Evolutionary conservation across 2,888 invertebrate genomes (phyloP), one percentile per base, ranked within the genome.

Genomic region (Busseola fusca): DNA sequence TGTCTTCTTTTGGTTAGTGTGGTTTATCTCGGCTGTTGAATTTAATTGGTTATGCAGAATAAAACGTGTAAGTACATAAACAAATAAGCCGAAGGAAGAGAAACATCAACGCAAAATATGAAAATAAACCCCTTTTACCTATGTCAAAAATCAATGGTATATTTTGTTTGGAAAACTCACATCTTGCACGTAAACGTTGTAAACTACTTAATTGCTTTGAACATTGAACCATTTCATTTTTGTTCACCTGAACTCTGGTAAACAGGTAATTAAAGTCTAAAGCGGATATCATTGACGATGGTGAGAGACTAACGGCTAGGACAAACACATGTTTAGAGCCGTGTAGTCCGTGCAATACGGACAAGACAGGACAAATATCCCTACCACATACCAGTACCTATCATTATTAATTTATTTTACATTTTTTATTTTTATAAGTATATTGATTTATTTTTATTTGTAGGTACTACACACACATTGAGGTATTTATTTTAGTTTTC

Each of bases 1-100:
- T 50, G 76, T 74, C 52, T 73, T 82, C 57, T 48, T 60, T 48
- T 64, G 30, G 34, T 54, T 21, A 42, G 18, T 18, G 34, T 30
- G 9, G 21, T 30, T 80, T 27, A 40, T 40, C 16, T 25, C n/a
- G 16, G 14, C 9, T 34, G 16, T 37, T 59, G 7, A 3, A 42
- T 34, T 60, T 64, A 14, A 37, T 60, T 45, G 1, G 4, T 34
- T 34, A 34, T n/a, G n/a, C n/a, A n/a, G n/a, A n/a, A n/a, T n/a
- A n/a, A n/a, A n/a, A n/a, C n/a, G 21, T 45, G 21, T 45, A 3
- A 2, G 3, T 37, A 45, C 18, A 21, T 21, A 18, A 50, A n/a
- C n/a, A 50, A 50, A n/a, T 50, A 25, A 52, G 52, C 25, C 6
- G 52, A 25, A 6, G 14, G 21, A 57, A 30, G 12, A 30, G 27